A percentile compares a stretch with the other conserved stretches of the same genome.
Evolutionary conservation across 1,140 invertebrate species (phyloP).

Genomic region (Dolichoris vasculosae): DNA sequence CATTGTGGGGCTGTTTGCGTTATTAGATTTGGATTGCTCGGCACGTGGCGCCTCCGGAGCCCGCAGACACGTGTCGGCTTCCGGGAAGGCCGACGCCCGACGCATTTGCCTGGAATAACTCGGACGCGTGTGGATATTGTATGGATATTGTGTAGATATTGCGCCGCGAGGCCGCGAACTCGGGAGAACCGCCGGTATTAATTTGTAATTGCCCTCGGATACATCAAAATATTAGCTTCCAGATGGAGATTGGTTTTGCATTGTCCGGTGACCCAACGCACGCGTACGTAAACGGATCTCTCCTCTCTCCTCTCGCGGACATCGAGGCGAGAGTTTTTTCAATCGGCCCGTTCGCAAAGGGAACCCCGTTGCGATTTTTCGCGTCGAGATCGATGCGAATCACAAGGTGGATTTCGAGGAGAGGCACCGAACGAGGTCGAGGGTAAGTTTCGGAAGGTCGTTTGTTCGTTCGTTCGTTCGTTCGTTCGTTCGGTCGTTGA

Average conservation of each 20-base stretch:
- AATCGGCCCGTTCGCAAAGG: no score
- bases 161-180: neutral
- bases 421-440: no score
- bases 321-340: no score
- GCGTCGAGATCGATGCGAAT: no score
- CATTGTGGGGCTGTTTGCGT: conserved; percentile 69
- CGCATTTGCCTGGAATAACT: conserved; percentile 30
- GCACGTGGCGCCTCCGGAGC: conserved; percentile 62
- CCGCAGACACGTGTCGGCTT: conserved; percentile 54
- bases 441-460: no score
- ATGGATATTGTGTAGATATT: no score
- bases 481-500: no score
- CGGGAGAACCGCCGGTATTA: conserved; percentile 34
- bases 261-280: no score
- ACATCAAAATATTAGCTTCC: conserved; percentile 35
- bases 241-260: neutral
- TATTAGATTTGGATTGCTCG: conserved; percentile 73
- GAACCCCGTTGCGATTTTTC: no score
- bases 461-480: no score
- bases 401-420: no score
- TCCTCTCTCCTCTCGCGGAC: conserved; percentile 10
- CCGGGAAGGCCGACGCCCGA: neutral
- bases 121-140: conserved; percentile 47
- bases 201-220: conserved; percentile 44
- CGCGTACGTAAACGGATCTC: no score